phyloP scores from a whole-genome alignment of 2,113 vertebrate species.

The Cervus canadensis region DNA sequence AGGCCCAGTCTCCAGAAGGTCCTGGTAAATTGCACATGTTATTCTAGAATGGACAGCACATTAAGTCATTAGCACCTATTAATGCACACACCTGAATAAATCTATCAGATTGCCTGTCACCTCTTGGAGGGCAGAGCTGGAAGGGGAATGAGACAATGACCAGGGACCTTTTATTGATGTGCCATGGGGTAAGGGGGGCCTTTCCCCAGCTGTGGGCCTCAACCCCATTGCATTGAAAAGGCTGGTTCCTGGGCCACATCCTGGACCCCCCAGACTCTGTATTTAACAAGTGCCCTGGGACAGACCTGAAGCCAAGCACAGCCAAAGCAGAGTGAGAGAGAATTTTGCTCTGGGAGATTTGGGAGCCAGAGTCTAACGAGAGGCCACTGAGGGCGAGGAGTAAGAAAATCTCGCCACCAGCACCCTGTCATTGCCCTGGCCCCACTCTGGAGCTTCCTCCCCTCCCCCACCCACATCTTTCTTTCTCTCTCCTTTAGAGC shows the following conservation, averaged over 20 bases:
- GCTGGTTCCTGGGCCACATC: neutral
- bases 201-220: neutral
- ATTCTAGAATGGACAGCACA: slow-evolving; percentile 68
- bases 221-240: neutral
- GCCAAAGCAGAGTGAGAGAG: neutral
- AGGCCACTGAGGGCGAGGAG: neutral
- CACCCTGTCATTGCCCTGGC: neutral
- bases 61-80: slow-evolving; percentile 71
- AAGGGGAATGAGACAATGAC: slow-evolving; percentile 55
- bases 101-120: slow-evolving; percentile 72
- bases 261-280: neutral
- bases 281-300: neutral
- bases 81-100: slow-evolving; percentile 68
- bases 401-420: neutral
- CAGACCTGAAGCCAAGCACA: neutral
- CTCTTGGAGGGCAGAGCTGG: slow-evolving; percentile 56
- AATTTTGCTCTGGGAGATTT: neutral
- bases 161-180: slow-evolving; percentile 19
- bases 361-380: neutral
- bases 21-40: slow-evolving; percentile 69
- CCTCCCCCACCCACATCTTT: neutral
- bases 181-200: neutral
- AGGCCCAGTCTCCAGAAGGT: slow-evolving; percentile 64
- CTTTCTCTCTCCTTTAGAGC: neutral
- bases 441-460: neutral